Percentiles rank a stretch among this genome's conserved stretches.
phyloP scores from a whole-genome alignment of 2,113 vertebrate genomes.

The Himantopus leucocephalus region DNA sequence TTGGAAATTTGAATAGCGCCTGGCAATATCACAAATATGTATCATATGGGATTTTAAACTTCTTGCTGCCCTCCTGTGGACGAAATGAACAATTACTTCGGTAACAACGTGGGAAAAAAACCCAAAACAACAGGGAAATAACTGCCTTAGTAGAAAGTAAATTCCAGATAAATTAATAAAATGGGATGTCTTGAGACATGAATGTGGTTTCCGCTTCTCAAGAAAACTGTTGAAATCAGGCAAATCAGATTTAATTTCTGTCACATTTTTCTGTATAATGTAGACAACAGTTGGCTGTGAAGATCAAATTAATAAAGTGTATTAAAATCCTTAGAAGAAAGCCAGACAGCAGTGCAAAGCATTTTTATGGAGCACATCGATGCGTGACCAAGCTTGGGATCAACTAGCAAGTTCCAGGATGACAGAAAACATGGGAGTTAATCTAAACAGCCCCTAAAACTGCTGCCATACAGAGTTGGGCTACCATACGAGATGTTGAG shows the following conservation, averaged over 20 bases:
- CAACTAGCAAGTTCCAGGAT: not conserved
- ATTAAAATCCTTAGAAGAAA: not conserved
- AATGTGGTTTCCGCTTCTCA: not conserved
- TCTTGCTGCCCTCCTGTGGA: constrained; percentile 49
- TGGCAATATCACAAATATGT: not conserved
- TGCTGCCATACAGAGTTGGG: not conserved
- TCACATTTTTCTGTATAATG: not conserved
- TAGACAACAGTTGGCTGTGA: not conserved
- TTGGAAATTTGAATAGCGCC: not conserved
- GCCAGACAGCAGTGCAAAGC: not conserved
- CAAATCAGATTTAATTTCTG: not conserved
- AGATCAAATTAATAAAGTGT: not conserved
- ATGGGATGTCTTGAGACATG: not conserved
- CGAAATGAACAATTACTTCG: not conserved
- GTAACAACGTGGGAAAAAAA: not conserved
- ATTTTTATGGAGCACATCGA: not conserved
- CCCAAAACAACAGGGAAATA: not conserved
- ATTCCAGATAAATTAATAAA: not conserved
- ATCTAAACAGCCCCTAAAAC: not conserved
- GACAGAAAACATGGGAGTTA: not conserved
- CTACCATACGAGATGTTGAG: not conserved
- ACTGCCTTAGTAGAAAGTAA: not conserved
- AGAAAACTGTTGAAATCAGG: not conserved
- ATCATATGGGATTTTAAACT: not conserved
- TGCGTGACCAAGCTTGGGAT: not conserved